A percentile compares a stretch with the other conserved stretches of the same genome.
phyloP scores from a whole-genome alignment of 2,113 vertebrate species.

The Tor tambroides region DNA sequence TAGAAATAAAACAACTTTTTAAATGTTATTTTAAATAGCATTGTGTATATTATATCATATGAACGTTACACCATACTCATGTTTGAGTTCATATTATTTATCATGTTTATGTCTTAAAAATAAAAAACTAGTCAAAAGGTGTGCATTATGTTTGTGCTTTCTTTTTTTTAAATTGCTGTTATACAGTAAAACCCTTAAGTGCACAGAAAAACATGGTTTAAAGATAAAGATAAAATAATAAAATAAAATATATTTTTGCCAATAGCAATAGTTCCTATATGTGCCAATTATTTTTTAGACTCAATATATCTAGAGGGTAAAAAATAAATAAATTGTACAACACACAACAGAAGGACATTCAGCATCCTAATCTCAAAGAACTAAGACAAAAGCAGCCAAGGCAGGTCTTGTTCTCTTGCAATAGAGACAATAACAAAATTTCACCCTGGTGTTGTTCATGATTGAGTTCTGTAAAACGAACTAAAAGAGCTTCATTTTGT shows the following conservation, averaged over 20 bases:
- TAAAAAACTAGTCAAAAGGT: neutral
- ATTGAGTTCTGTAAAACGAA: conserved; percentile 4
- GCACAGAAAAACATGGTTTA: too few species aligned
- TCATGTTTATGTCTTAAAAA: neutral
- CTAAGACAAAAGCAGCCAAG: neutral
- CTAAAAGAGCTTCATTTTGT: conserved; percentile 17
- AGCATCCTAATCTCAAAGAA: neutral
- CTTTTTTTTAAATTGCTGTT: too few species aligned
- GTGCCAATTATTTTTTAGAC: neutral
- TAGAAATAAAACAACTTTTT: neutral
- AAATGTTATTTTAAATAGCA: neutral
- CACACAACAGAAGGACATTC: neutral
- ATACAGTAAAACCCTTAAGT: too few species aligned
- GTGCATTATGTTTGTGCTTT: neutral
- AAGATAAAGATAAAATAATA: too few species aligned
- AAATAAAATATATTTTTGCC: neutral
- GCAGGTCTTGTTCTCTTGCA: neutral
- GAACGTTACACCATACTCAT: neutral
- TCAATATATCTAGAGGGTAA: neutral
- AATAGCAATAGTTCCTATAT: neutral
- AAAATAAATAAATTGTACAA: neutral
- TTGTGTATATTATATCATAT: neutral
- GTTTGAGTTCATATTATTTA: neutral
- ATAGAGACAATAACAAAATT: conserved; percentile 9
- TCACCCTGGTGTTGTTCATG: conserved; percentile 16